Base-by-base conservation (phyloP, 2,888 invertebrate species). In the Campaea margaritaria region DNA sequence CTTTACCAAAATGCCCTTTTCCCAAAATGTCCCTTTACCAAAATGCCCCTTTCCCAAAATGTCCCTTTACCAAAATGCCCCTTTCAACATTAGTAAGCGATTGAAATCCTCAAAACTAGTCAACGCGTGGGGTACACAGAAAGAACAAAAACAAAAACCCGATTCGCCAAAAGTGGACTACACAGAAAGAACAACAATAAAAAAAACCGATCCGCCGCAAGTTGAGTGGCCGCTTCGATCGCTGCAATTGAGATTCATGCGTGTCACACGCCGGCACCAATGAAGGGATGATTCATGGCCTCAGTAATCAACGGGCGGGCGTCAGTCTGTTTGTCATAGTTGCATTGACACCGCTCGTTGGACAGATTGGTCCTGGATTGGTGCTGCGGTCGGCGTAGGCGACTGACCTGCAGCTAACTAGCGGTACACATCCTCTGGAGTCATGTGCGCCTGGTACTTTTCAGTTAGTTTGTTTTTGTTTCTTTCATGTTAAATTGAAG, bases 201-300 rank as follows among this genome's bases (percentile, higher is more conserved):
- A 1, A 53, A 34, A 53, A 53, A 52, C 39, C 13, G 9, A 48
- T 42, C 13, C 38, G 43, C 52, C 36, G 38, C 52, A 45, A 74
- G 75, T 75, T 67, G 68, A 75, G 68, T 70, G 74, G 56, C 74
- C 74, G 44, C n/a, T 34, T 42, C 51, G 42, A 51, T 51, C 31
- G 42, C 49, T 13, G 64, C 75, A 76, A 76, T 76, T 76, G 76
- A 76, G 76, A 76, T 76, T 74, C 75, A 76, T 76, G 69, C 59
- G 34, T 31, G 50, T 50, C 51, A 42, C 51, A 63, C 61, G 56
- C 59, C 54, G 36, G 41, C 58, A 48, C 49, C 64, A 73, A 73
- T 74, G 72, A 68, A 65, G 64, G 44, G 45, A 31, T 78, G 78
- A 78, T 79, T 78, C 78, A 78, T 78, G 73, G 54, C 68, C 59